Evolutionary conservation across 2,888 invertebrate genomes (phyloP).

Genomic region (Julus scandinavius): DNA sequence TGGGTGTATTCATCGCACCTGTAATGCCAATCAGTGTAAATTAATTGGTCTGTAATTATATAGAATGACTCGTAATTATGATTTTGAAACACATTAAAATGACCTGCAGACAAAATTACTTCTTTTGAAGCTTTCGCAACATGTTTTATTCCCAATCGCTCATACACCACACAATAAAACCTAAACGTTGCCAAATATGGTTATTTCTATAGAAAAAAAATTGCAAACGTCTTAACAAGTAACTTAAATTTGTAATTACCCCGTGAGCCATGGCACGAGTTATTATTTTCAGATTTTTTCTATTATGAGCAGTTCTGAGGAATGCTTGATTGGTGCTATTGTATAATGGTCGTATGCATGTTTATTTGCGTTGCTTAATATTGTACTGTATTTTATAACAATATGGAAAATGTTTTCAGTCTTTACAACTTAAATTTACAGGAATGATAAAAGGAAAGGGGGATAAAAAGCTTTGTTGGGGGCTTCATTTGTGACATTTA

Average conservation of each 20-base stretch:
- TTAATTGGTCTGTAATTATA: too few relatives aligned
- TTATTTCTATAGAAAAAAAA: not conserved
- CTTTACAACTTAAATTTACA: too few relatives aligned
- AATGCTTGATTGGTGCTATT: not conserved
- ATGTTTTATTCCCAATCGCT: conserved; percentile 2
- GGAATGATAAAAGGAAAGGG: too few relatives aligned
- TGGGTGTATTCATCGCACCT: conserved; percentile 48
- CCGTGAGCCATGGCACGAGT: not conserved
- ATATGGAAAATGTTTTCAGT: too few relatives aligned
- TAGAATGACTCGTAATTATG: not conserved
- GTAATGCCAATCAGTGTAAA: not conserved
- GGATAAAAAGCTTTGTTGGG: too few relatives aligned
- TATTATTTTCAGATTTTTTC: not conserved
- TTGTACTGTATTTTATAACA: too few relatives aligned
- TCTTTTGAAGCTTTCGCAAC: conserved; percentile 50
- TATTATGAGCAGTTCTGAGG: not conserved
- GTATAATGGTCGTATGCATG: too few relatives aligned
- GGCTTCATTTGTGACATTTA: too few relatives aligned
- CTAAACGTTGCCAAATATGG: not conserved
- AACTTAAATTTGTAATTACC: not conserved
- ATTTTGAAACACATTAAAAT: not conserved
- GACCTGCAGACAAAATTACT: conserved; percentile 55
- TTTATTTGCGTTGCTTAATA: too few relatives aligned
- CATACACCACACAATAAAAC: conserved; percentile 54
- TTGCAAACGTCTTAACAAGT: too few relatives aligned